phyloP scores from a whole-genome alignment of 2,888 invertebrate species.

The Azorinus chamasolen region DNA sequence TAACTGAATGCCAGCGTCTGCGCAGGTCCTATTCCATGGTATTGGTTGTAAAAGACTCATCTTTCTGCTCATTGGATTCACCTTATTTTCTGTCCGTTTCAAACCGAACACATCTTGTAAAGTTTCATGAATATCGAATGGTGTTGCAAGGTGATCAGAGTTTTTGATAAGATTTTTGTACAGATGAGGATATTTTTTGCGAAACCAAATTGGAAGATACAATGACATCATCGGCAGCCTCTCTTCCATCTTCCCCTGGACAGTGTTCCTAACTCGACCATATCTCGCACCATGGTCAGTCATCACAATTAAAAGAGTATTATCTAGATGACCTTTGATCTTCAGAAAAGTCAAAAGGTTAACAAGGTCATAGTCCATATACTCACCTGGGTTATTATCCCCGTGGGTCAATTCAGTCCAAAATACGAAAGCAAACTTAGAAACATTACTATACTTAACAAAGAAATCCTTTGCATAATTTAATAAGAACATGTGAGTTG shows the following conservation, averaged over 20 bases:
- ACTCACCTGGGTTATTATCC: slow-evolving; percentile 82
- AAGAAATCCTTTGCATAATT: slow-evolving; percentile 82
- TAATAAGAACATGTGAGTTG: slow-evolving; percentile 78
- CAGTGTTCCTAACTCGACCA: slow-evolving; percentile 74
- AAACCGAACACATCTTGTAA: slow-evolving; percentile 82
- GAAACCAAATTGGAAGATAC: slow-evolving; percentile 77
- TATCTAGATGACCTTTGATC: slow-evolving; percentile 71
- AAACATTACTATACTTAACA: slow-evolving; percentile 73
- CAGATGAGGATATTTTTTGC: slow-evolving; percentile 63
- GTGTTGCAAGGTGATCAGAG: slow-evolving; percentile 76
- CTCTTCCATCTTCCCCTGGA: slow-evolving; percentile 84
- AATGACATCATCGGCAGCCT: slow-evolving; percentile 83
- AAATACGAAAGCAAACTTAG: slow-evolving; percentile 82
- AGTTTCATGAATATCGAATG: slow-evolving; percentile 83
- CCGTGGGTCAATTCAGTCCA: slow-evolving; percentile 80
- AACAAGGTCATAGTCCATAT: slow-evolving; percentile 79
- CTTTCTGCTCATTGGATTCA: slow-evolving; percentile 53
- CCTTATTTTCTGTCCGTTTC: slow-evolving; percentile 26
- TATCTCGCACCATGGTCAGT: slow-evolving; percentile 84
- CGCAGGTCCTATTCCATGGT: slow-evolving; percentile 79
- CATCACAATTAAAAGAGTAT: slow-evolving; percentile 82
- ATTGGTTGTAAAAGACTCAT: slow-evolving; percentile 80
- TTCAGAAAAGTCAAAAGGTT: slow-evolving; percentile 72
- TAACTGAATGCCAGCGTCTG: slow-evolving; percentile 37
- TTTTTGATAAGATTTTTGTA: slow-evolving; percentile 74